These are phyloP conservation scores for Leucophora obtusa DNA, from an alignment of 2,888 invertebrate species.

Conservation along the genomic window DNA sequence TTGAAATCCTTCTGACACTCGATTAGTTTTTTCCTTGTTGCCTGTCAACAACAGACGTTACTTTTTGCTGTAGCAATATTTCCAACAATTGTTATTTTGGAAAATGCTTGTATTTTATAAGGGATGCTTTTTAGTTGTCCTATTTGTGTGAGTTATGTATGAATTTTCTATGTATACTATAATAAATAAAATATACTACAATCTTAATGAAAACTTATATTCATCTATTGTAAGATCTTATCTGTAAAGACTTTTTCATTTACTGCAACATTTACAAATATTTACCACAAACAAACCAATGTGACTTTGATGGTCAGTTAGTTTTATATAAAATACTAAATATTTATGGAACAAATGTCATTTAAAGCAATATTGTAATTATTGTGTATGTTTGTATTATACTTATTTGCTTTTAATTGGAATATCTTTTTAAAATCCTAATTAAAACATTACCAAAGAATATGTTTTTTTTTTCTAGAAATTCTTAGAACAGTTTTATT, in stretches of 20 bases:
- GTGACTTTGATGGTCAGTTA: not conserved
- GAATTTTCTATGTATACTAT: too few species aligned
- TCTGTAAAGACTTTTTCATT: not conserved
- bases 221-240: not conserved
- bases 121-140: not conserved
- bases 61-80: not conserved
- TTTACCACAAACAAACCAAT: not conserved
- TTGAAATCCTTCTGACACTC: conserved; percentile 60
- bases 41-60: conserved; percentile 40
- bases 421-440: not conserved
- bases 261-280: conserved; percentile 1
- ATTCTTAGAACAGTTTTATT: not conserved
- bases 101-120: not conserved
- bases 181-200: too few species aligned
- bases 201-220: too few species aligned
- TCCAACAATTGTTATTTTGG: not conserved
- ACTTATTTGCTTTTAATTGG: not conserved
- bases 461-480: not conserved
- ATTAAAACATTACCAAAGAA: not conserved
- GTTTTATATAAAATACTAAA: not conserved
- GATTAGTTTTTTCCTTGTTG: conserved; percentile 36
- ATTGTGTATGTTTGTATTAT: not conserved
- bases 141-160: not conserved
- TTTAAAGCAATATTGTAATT: not conserved
- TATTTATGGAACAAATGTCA: not conserved